Percentiles rank a stretch among this genome's conserved stretches.
phyloP scores from a whole-genome alignment of 2,113 vertebrate species.

The Mystacornis crossleyi region DNA sequence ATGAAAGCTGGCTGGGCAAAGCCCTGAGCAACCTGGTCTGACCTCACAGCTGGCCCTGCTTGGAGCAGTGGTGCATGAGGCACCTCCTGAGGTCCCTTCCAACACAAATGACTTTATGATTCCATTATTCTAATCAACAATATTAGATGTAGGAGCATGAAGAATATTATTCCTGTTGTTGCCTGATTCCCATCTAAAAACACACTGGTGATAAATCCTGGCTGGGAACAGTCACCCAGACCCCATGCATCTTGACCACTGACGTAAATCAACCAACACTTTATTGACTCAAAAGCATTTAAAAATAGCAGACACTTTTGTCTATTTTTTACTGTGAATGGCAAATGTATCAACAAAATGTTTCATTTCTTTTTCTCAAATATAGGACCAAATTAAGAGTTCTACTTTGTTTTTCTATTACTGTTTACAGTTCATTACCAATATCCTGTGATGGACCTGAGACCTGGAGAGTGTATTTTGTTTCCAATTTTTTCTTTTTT shows the following conservation, averaged over 20 bases:
- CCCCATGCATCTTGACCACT: neutral
- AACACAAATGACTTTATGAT: neutral
- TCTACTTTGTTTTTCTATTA: neutral
- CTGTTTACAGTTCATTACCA: neutral
- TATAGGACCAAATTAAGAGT: neutral
- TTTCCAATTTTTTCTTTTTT: neutral
- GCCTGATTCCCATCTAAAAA: neutral
- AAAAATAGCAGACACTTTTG: neutral
- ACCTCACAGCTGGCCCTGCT: neutral
- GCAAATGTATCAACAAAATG: neutral
- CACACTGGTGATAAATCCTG: neutral
- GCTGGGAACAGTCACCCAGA: neutral
- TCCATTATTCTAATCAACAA: neutral
- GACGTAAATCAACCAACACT: neutral
- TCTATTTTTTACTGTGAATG: neutral
- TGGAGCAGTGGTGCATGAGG: neutral
- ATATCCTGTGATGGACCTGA: neutral
- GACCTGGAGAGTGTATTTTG: neutral
- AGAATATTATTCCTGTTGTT: neutral
- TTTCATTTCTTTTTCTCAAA: neutral
- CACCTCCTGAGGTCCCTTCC: neutral
- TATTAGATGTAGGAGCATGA: neutral
- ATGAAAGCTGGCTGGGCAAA: neutral
- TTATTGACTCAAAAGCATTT: neutral
- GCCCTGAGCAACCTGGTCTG: neutral